Base-by-base conservation (phyloP, 1,140 invertebrate species). In the Drosophila repleta region DNA sequence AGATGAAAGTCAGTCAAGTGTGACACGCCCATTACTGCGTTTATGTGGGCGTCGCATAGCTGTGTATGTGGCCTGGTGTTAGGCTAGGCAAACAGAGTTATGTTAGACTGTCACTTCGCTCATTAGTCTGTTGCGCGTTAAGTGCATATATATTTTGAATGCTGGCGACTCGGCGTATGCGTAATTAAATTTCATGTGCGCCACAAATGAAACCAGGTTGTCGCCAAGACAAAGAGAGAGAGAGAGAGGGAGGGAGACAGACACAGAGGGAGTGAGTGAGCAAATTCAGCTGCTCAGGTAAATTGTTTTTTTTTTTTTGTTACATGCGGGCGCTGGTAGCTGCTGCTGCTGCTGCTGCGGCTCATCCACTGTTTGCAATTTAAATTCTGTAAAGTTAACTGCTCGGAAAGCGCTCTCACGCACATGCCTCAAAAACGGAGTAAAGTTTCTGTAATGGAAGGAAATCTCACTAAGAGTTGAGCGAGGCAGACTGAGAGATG, bases 101-200 rank as follows among this genome's bases (percentile, higher is more conserved):
- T 62, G 57, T n/a, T 21, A 13, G 18, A 62, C 43, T 56, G 51
- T 63, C 58, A 49, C 60, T 48, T 35, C 65, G 74, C 82, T 87
- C 74, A 85, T 87, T 85, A 85, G 83, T 66, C 80, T 64, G 60
- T 68, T 73, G n/a, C 79, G 80, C 66, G 51, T 37, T 37, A 37
- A 35, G 20, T 56, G 35, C 53, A 56, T 41, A 55, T 41, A 55
- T 53, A 21, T 56, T 55, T 43, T 48, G 58, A 68, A 62, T 63
- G 56, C 39, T 46, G 82, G 48, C 52, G 39, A 78, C 70, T 45
- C 48, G 52, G 70, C 74, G 81, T 75, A 82, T 82, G 81, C 81
- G 78, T 88, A 85, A 85, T 85, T 85, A 87, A 85, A 85, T 87
- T 87, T 71, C 51, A 71, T 51, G 46, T 46, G 43, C 49, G 60